Evolutionary conservation across 2,888 invertebrate species (phyloP).

Genomic region (Eremobia ochroleuca): DNA sequence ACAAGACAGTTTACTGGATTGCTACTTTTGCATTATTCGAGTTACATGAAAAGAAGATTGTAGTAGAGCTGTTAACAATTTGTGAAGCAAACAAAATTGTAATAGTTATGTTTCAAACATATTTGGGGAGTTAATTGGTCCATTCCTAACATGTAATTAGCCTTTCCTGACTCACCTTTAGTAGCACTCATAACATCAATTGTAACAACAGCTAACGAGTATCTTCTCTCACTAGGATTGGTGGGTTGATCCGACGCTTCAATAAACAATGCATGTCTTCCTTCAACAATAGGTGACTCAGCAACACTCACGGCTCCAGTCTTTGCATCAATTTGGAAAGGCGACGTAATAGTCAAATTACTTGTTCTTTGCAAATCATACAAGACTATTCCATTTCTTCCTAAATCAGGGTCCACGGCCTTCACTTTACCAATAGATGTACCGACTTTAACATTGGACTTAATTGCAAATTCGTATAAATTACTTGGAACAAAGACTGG

Average conservation of each 20-base stretch:
- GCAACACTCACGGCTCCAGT: conserved; percentile 93
- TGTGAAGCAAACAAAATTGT: neutral
- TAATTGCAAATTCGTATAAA: conserved; percentile 94
- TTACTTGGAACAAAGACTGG: conserved; percentile 96
- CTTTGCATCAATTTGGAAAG: conserved; percentile 93
- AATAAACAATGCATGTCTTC: conserved; percentile 95
- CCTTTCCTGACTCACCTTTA: conserved; percentile 79
- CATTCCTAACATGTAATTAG: neutral
- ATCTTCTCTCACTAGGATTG: conserved; percentile 95
- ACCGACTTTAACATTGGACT: conserved; percentile 93
- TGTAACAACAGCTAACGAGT: conserved; percentile 96
- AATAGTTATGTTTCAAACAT: neutral
- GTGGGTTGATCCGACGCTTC: conserved; percentile 96
- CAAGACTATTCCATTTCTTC: conserved; percentile 93
- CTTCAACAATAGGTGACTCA: conserved; percentile 92
- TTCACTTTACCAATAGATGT: conserved; percentile 95
- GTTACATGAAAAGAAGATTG: neutral
- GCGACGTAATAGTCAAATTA: conserved; percentile 92
- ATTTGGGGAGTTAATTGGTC: no score
- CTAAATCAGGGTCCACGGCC: conserved; percentile 96
- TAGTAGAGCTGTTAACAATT: neutral
- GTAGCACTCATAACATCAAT: conserved; percentile 93
- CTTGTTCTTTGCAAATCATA: conserved; percentile 94
- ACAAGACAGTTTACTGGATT: neutral
- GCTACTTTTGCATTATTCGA: neutral